phyloP scores from a whole-genome alignment of 2,888 invertebrate species.

The Apamea monoglypha region DNA sequence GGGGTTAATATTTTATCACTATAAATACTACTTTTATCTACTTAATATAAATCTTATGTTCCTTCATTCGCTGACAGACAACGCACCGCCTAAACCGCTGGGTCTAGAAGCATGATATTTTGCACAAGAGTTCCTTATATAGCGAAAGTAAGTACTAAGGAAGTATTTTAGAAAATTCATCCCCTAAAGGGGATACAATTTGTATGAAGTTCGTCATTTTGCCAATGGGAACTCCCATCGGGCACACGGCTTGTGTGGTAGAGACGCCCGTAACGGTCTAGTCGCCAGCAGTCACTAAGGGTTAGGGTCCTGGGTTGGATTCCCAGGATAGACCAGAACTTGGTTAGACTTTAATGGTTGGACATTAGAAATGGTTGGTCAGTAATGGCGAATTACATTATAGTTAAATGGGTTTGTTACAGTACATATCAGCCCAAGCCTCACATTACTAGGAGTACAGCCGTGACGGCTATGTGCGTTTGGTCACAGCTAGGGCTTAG shows the following conservation, averaged over 20 bases:
- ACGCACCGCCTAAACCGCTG: background rate
- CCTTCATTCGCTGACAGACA: conserved; percentile 1
- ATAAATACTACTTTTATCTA: conserved; percentile 53
- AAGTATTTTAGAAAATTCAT: background rate
- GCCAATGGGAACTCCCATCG: background rate
- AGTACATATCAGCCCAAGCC: conserved; percentile 1
- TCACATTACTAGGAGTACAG: conserved; percentile 11
- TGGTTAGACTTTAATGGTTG: background rate
- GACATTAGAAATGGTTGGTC: background rate
- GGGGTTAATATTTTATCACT: conserved; percentile 75
- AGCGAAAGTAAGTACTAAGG: background rate
- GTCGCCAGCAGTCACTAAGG: background rate
- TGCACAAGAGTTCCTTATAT: background rate
- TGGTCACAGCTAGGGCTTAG: conserved; percentile 25
- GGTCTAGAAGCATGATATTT: background rate
- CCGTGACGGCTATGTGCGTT: background rate
- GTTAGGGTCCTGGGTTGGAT: background rate
- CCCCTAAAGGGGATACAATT: background rate
- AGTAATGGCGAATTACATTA: background rate
- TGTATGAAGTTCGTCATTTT: background rate
- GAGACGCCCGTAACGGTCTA: background rate
- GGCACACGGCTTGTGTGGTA: background rate
- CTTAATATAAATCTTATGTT: conserved; percentile 1
- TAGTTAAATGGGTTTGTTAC: background rate
- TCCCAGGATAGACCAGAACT: background rate